Evolutionary conservation across 2,113 vertebrate genomes (phyloP).

Genomic region (Antigone vipio): DNA sequence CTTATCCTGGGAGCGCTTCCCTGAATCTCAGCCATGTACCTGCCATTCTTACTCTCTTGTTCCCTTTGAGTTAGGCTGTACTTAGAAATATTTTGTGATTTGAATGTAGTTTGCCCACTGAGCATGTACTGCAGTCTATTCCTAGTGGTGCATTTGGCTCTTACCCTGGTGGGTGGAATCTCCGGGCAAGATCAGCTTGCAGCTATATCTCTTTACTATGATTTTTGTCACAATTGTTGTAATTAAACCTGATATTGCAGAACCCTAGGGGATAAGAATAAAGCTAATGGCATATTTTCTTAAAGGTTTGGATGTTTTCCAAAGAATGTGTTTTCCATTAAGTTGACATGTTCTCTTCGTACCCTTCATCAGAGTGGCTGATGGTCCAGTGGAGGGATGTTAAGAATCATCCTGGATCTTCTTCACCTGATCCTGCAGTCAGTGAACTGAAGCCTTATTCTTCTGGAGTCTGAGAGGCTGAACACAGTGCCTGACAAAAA

Average conservation of each 20-base stretch:
- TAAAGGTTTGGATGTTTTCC: slow-evolving; percentile 18
- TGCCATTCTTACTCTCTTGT: not conserved
- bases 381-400: not conserved
- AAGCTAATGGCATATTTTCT: not conserved
- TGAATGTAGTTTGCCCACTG: not conserved
- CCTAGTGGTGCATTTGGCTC: not conserved
- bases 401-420: not conserved
- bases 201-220: not conserved
- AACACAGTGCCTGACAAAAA: not conserved
- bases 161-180: not conserved
- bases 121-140: not conserved
- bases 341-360: not conserved
- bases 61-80: not conserved
- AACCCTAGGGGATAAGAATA: not conserved
- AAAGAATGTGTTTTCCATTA: not conserved
- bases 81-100: not conserved
- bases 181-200: not conserved
- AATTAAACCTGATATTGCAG: slow-evolving; percentile 11
- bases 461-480: not conserved
- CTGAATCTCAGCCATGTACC: not conserved
- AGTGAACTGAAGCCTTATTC: not conserved
- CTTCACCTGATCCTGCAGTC: not conserved
- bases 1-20: not conserved
- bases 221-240: slow-evolving; percentile 24
- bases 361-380: not conserved